phyloP scores from a whole-genome alignment of 2,888 invertebrate genomes.

The Pogonocherus hispidulus region DNA sequence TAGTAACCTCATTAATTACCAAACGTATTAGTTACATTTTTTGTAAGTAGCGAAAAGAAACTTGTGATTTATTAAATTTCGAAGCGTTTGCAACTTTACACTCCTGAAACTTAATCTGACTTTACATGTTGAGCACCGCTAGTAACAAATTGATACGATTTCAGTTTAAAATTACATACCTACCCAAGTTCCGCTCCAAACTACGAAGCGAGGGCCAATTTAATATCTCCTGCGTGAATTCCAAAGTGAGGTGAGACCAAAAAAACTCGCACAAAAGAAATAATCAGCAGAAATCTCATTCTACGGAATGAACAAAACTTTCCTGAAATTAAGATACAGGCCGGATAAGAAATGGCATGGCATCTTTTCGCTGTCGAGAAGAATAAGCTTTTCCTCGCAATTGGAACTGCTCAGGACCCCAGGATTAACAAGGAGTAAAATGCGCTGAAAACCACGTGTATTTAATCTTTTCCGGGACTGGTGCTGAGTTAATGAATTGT shows the following conservation, averaged over 20 bases:
- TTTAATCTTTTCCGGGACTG: constrained; percentile 41
- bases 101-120: constrained; percentile 11
- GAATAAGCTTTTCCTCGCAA: constrained; percentile 9
- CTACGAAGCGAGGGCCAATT: constrained; percentile 41
- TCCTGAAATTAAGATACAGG: constrained; percentile 27
- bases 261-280: constrained; percentile 37
- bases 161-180: constrained; percentile 15
- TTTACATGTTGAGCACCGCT: not conserved
- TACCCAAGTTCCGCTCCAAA: constrained; percentile 23
- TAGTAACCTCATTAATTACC: no score
- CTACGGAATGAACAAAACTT: constrained; percentile 40
- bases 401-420: not conserved
- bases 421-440: constrained; percentile 42
- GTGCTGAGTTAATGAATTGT: constrained; percentile 15
- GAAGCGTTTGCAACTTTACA: no score
- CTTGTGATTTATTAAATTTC: no score
- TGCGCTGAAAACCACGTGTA: constrained; percentile 45
- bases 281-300: constrained; percentile 43
- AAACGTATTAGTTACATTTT: no score
- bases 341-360: constrained; percentile 17
- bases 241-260: constrained; percentile 18
- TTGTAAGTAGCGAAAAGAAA: no score
- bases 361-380: constrained; percentile 9
- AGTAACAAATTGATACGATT: constrained; percentile 11
- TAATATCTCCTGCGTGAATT: constrained; percentile 38